phyloP scores from a whole-genome alignment of 2,888 invertebrate species.

The Synergus japonicus region DNA sequence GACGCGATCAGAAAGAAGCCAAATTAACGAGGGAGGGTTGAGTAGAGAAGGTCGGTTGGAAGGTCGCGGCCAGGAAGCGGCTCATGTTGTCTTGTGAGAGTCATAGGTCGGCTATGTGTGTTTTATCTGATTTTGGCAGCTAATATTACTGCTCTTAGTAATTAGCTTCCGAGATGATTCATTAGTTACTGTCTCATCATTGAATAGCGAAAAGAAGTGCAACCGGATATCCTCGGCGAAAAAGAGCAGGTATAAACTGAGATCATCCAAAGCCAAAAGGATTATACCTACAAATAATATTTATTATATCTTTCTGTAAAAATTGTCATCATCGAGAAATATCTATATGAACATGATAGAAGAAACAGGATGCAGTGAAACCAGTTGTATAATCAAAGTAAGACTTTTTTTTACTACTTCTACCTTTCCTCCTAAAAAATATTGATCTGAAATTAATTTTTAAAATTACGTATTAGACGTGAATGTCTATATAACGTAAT shows the following conservation, averaged over 20 bases:
- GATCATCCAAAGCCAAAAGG: slow-evolving; percentile 2
- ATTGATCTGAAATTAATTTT: slow-evolving; percentile 18
- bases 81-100: slow-evolving; percentile 11
- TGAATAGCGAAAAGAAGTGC: background rate
- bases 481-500: slow-evolving; percentile 5
- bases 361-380: no score
- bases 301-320: no score
- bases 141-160: slow-evolving; percentile 26
- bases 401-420: background rate
- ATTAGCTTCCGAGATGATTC: slow-evolving; percentile 38
- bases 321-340: no score
- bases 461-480: slow-evolving; percentile 22
- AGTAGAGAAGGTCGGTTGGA: slow-evolving; percentile 23
- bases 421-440: slow-evolving; percentile 1
- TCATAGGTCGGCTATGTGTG: slow-evolving; percentile 27
- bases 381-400: background rate
- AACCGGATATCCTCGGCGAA: slow-evolving; percentile 30
- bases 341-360: no score
- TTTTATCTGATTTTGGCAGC: slow-evolving; percentile 23
- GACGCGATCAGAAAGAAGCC: slow-evolving; percentile 5
- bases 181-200: slow-evolving; percentile 37
- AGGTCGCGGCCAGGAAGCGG: slow-evolving; percentile 34
- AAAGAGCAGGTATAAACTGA: slow-evolving; percentile 17
- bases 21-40: slow-evolving; percentile 28
- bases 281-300: background rate